Evolutionary conservation across 2,888 invertebrate genomes (phyloP).

Genomic region (Taenaris catops): DNA sequence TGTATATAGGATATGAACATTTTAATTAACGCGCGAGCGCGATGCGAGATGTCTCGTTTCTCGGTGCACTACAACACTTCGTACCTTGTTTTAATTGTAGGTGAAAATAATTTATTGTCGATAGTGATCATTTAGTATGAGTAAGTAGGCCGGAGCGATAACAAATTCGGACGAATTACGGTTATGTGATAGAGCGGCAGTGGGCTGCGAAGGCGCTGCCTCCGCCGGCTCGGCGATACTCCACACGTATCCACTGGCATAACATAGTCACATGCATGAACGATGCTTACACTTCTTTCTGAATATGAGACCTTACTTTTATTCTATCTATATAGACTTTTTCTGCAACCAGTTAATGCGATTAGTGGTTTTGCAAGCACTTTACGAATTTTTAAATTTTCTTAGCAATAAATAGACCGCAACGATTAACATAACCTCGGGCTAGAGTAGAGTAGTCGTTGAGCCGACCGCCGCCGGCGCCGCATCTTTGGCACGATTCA

Average conservation of each 20-base stretch:
- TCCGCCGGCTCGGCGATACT: slow-evolving; percentile 50
- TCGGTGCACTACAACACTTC: slow-evolving; percentile 53
- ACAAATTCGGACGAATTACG: slow-evolving; percentile 75
- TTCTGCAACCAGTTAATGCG: slow-evolving; percentile 37
- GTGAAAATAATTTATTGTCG: slow-evolving; percentile 75
- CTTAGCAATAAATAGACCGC: slow-evolving; percentile 45
- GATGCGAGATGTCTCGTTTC: slow-evolving; percentile 26
- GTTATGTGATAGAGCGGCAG: slow-evolving; percentile 66
- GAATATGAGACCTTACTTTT: slow-evolving; percentile 35
- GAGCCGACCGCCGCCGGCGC: slow-evolving; percentile 49
- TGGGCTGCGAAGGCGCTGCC: slow-evolving; percentile 41
- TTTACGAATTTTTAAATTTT: slow-evolving; percentile 43
- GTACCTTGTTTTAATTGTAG: slow-evolving; percentile 73
- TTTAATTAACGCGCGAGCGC: slow-evolving; percentile 71
- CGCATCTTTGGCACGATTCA: slow-evolving; percentile 51
- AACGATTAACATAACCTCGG: slow-evolving; percentile 63
- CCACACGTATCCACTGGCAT: slow-evolving; percentile 31
- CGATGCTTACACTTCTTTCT: slow-evolving; percentile 40
- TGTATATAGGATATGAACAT: too few species aligned
- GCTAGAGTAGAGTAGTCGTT: slow-evolving; percentile 42
- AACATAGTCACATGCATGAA: slow-evolving; percentile 42
- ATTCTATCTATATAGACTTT: slow-evolving; percentile 42
- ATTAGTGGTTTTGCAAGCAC: slow-evolving; percentile 47
- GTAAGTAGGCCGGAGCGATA: slow-evolving; percentile 76
- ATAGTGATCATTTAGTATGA: slow-evolving; percentile 76